A percentile compares a stretch with the other conserved stretches of the same genome.
Conservation (phyloP, 1,140 invertebrate genomes). For the Heliconius congener region DNA sequence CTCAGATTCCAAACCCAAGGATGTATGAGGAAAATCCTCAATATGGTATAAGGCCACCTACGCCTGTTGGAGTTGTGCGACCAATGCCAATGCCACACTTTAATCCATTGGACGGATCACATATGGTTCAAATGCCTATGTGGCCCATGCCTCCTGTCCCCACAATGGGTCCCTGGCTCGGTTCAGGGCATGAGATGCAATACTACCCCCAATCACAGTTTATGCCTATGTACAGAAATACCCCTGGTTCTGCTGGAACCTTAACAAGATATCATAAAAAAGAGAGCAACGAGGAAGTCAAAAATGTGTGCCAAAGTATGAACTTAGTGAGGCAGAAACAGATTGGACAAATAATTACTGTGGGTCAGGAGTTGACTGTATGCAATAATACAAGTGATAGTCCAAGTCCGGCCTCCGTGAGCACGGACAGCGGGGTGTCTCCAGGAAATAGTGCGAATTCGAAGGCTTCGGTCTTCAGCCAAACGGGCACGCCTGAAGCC, state of each 20-base stretch:
- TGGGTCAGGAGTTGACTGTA: slow-evolving; percentile 74
- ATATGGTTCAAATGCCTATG: slow-evolving; percentile 74
- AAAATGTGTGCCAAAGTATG: slow-evolving; percentile 80
- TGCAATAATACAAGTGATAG: slow-evolving; percentile 73
- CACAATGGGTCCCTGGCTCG: slow-evolving; percentile 67
- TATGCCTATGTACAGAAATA: slow-evolving; percentile 70
- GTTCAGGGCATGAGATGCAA: slow-evolving; percentile 67
- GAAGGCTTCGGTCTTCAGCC: slow-evolving; percentile 61
- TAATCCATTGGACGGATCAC: slow-evolving; percentile 59
- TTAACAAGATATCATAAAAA: slow-evolving; percentile 73
- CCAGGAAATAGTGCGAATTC: slow-evolving; percentile 66
- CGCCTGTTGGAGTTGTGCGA: slow-evolving; percentile 63
- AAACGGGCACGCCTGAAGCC: slow-evolving; percentile 51
- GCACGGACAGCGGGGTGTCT: slow-evolving; percentile 71
- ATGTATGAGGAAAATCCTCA: slow-evolving; percentile 67
- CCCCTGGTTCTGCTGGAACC: slow-evolving; percentile 71
- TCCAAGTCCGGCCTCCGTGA: slow-evolving; percentile 65
- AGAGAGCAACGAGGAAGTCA: slow-evolving; percentile 65
- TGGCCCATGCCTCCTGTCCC: slow-evolving; percentile 69
- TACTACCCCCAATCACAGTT: slow-evolving; percentile 77
- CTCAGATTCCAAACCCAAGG: slow-evolving; percentile 53
- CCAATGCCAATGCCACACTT: slow-evolving; percentile 64
- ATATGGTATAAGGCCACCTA: slow-evolving; percentile 66
- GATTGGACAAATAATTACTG: slow-evolving; percentile 76
- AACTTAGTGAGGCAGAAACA: slow-evolving; percentile 79